Evolutionary conservation across 2,113 vertebrate species (phyloP), one percentile per base, ranked within the genome.

Genomic region (Argyrosomus japonicus): DNA sequence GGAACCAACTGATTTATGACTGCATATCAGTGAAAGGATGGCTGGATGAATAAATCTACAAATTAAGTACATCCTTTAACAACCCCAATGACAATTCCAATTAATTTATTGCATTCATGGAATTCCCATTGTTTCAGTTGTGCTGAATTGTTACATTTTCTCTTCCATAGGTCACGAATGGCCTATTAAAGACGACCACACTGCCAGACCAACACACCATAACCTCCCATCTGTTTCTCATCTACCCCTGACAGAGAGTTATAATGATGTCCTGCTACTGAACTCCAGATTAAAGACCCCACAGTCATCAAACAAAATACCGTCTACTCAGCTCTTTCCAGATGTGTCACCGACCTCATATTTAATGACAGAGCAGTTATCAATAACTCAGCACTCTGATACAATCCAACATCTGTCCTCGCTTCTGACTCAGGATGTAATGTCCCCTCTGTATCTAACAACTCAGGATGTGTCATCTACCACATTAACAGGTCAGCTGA

Each of bases 331-430:
- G 18, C 50, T 48, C 4, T 75, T 81, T 75, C 63, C 58, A 76
- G 57, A 85, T 76, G 62, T 79, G 64, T 82, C 86, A 79, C 23
- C 70, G 7, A 58, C 57, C 75, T 63, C 45, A 36, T 53, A 2
- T 67, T 57, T 75, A 65, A 74, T 50, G 61, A 25, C 11, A 0
- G 10, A 63, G 19, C 62, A 47, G n/a, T 50, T 48, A 58, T 57
- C 73, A 68, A 51, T 12, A 36, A 58, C 53, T 64, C 73, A 57
- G 53, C 57, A 45, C 36, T 54, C 6, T 13, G 40, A 58, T 15
- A 82, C 62, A 23, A 47, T 65, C 67, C 54, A 56, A 63, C 56
- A 75, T 73, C 23, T 78, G 53, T 58, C 69, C 6, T 50, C 40
- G 13, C 32, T n/a, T 75, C 17, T 68, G 27, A 71, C 53, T 79